phyloP scores from a whole-genome alignment of 2,113 vertebrate genomes.

The Xyliphius kryptos region DNA sequence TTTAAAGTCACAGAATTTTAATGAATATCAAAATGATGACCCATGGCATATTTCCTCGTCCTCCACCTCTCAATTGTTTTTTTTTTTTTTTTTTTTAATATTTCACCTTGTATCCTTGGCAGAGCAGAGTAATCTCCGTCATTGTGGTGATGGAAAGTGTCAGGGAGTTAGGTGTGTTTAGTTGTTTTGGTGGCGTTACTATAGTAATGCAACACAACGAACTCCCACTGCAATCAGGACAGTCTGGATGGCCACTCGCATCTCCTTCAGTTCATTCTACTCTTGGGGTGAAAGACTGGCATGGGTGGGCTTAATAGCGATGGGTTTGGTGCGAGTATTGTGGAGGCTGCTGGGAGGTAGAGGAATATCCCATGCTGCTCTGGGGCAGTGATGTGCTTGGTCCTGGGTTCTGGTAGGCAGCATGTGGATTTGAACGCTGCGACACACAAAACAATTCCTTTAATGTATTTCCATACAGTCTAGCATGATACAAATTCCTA shows the following conservation, averaged over 20 bases:
- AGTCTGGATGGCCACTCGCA: slow-evolving; percentile 43
- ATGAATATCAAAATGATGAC: slow-evolving; percentile 70
- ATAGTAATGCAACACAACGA: slow-evolving; percentile 66
- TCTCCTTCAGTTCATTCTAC: slow-evolving; percentile 63
- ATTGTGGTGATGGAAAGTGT: slow-evolving; percentile 12
- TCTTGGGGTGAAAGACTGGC: slow-evolving; percentile 46
- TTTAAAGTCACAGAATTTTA: slow-evolving; percentile 41
- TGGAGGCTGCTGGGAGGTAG: slow-evolving; percentile 99
- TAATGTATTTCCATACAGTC: no score
- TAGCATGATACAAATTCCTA: no score
- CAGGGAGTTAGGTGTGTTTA: slow-evolving; percentile 25
- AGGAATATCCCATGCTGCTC: slow-evolving; percentile 98
- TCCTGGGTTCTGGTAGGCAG: slow-evolving; percentile 99
- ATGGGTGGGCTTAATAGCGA: slow-evolving; percentile 83
- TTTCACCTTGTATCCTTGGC: background rate
- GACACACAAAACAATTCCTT: no score
- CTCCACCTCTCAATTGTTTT: slow-evolving; percentile 65
- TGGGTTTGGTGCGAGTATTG: slow-evolving; percentile 98
- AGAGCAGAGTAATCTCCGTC: slow-evolving; percentile 30
- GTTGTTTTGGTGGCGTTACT: slow-evolving; percentile 44
- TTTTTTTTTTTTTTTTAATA: slow-evolving; percentile 5
- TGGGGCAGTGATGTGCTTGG: slow-evolving; percentile 99
- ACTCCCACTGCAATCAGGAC: slow-evolving; percentile 32
- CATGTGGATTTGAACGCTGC: slow-evolving; percentile 98
- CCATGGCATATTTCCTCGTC: slow-evolving; percentile 52